Evolutionary conservation across 1,140 invertebrate genomes (phyloP), one percentile per base, ranked within the genome.

Genomic region (Parapsyche elsis): DNA sequence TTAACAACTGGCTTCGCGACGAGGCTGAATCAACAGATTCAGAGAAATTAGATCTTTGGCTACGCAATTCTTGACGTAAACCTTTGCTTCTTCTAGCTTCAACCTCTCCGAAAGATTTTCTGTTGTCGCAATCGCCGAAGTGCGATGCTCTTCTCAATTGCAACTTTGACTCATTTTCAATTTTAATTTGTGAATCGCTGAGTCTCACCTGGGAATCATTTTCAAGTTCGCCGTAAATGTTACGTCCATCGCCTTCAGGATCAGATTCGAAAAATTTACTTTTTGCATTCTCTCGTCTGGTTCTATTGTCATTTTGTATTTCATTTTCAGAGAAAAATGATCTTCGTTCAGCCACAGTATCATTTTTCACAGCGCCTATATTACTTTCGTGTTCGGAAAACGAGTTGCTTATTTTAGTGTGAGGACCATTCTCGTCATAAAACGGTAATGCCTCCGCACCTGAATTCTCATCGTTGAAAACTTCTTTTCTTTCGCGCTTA

Each of bases 1-100:
- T 81, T 9, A 76, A 75, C 23, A 83, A 44, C 38, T 79, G 81
- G 53, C 81, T 80, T 5, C 82, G 53, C 9, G 82, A 83, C 4
- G 82, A 81, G 5, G 70, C 81, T 23, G 81, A 80, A 64, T 83
- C 81, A n/a, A 81, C 38, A 16, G 81, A 80, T 71, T 83, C 81
- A 0, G 81, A 80, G 59, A 83, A 83, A 30, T 73, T 75, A 0
- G 79, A 79, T 45, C 81, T 71, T 61, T 83, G 81, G 38, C 71
- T 83, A 12, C 79, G 49, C 38, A 80, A 23, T 53, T 81, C 81
- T 53, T 79, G 77, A 0, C 81, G 74, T 23, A 82, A 53, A 21
- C 70, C 71, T 59, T 80, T 80, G 44, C 76, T 80, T 38, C 81
- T 67, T 21, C 70, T 76, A 5, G 59, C 74, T 23, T 76, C 79